Evolutionary conservation across 1,140 invertebrate species (phyloP), one percentile per base, ranked within the genome.

Genomic region (Coenobita brevimanus): DNA sequence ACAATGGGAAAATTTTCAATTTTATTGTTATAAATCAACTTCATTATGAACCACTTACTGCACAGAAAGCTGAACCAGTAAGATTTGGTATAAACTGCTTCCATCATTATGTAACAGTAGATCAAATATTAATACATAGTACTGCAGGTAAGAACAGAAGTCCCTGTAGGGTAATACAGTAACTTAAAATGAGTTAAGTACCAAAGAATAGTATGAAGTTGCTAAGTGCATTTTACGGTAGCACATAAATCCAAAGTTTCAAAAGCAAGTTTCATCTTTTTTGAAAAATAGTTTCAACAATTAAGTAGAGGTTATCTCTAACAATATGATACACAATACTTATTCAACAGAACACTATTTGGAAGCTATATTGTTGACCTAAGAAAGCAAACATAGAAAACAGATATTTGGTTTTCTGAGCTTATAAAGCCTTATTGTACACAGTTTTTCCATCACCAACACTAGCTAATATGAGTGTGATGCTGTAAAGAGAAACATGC

Each of bases 1-100:
- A n/a, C 50, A 50, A 75, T 57, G 69, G 67, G 15, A 54, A 87
- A 69, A 79, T 80, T 79, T 87, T 64, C 57, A 79, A n/a, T 87
- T 87, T 87, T 87, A 87, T 87, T 87, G 84, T 76, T 78, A 87
- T 67, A 87, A 87, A 87, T 87, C 84, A 87, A 87, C 84, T 79
- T 76, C 67, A 78, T 87, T 71, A 80, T 80, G 75, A 87, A 87
- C 84, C 75, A 69, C 62, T 79, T 87, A 87, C 84, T 80, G 76
- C 84, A 87, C 84, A 87, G 50, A 62, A 84, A 79, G 71, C 54
- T 79, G 84, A 87, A 87, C 33, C 84, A 79, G 75, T 86, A 43
- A 86, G 75, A 38, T 71, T 43, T 87, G 33, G 78, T 67, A 87
- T 87, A 79, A 69, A 87, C 84, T 87, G 46, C 71, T 41, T 69